Conservation (phyloP, 2,113 vertebrate genomes). For the Carettochelys insculpta region DNA sequence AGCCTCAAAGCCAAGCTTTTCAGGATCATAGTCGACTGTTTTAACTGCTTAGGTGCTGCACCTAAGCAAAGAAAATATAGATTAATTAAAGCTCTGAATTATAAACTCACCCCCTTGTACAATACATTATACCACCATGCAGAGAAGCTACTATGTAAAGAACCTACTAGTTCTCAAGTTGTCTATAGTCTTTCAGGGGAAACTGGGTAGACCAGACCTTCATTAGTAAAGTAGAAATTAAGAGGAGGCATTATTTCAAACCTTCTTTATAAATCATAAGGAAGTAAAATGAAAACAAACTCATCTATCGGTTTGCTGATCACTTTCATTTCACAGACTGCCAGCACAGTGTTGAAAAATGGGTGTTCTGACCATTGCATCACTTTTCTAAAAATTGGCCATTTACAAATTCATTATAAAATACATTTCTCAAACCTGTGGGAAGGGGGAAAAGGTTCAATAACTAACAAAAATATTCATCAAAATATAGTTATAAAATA, state of each 20-base stretch:
- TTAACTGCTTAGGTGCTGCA: neutral
- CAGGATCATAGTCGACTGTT: neutral
- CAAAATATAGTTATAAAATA: neutral
- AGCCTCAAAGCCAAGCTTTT: neutral
- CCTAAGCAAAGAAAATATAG: neutral
- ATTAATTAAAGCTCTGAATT: neutral
- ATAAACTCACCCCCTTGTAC: neutral
- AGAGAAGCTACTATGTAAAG: neutral
- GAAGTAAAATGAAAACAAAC: neutral
- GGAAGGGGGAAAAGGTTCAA: neutral
- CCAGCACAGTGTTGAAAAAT: neutral
- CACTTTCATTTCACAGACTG: neutral
- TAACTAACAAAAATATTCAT: neutral
- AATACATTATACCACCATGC: neutral
- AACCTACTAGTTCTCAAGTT: neutral
- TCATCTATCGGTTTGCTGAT: neutral
- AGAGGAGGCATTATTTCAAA: neutral
- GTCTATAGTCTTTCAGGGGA: neutral
- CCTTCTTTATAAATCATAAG: neutral
- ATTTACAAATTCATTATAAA: neutral
- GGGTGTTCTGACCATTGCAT: neutral
- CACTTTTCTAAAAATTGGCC: neutral
- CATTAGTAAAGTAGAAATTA: neutral
- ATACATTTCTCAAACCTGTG: neutral
- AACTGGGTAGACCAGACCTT: neutral